phyloP scores from a whole-genome alignment of 2,888 invertebrate species.

The Iphiclides podalirius region DNA sequence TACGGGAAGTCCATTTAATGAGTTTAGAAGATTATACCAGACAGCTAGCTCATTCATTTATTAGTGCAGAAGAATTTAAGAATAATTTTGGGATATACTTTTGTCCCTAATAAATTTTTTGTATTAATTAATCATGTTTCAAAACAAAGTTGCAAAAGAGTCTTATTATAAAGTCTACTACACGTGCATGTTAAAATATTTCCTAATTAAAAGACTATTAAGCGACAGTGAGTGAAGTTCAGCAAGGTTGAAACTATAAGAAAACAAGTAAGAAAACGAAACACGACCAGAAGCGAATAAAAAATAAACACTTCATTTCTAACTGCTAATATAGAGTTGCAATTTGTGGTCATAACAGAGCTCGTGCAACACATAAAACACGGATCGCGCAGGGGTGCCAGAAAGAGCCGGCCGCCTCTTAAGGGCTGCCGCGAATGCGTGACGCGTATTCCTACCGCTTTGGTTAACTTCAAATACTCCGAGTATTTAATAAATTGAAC shows the following conservation, averaged over 20 bases:
- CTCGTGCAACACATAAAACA: slow-evolving; percentile 28
- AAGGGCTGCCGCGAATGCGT: slow-evolving; percentile 24
- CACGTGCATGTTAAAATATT: no score
- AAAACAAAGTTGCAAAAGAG: no score
- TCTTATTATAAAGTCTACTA: no score
- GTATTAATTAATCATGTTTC: no score
- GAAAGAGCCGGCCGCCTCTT: slow-evolving; percentile 21
- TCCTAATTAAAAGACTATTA: no score
- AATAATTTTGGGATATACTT: no score
- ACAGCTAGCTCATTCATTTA: neutral
- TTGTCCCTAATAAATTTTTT: no score
- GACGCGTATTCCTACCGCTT: slow-evolving; percentile 37
- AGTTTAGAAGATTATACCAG: neutral
- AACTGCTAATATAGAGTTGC: slow-evolving; percentile 21
- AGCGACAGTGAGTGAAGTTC: neutral
- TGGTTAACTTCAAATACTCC: slow-evolving; percentile 38
- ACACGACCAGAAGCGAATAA: slow-evolving; percentile 31
- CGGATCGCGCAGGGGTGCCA: slow-evolving; percentile 28
- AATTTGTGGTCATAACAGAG: slow-evolving; percentile 23
- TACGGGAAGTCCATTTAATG: neutral
- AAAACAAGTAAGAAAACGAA: slow-evolving; percentile 4
- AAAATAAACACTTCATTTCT: slow-evolving; percentile 19
- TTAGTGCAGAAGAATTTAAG: no score
- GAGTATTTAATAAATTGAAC: slow-evolving; percentile 44
- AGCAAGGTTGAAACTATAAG: neutral